phyloP scores from a whole-genome alignment of 2,113 vertebrate genomes.

The Vanacampus margaritifer region DNA sequence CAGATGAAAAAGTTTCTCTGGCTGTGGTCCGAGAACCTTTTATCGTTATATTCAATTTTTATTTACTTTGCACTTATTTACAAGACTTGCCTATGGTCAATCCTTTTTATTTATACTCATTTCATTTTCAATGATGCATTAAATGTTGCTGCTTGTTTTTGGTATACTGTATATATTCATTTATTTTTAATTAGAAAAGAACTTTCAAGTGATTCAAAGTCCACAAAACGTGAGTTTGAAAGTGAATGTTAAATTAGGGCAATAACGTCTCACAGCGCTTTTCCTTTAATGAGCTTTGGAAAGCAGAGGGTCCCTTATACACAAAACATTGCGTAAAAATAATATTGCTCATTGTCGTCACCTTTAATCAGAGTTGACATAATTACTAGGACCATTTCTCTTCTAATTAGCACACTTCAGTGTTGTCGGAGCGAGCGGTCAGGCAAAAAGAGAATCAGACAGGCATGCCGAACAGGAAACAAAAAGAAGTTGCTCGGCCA shows the following conservation, averaged over 20 bases:
- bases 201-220: background rate
- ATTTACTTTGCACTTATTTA: slow-evolving; percentile 13
- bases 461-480: slow-evolving; percentile 91
- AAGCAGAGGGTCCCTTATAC: slow-evolving; percentile 74
- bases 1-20: background rate
- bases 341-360: slow-evolving; percentile 92
- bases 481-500: slow-evolving; percentile 84
- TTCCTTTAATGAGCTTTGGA: slow-evolving; percentile 87
- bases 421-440: slow-evolving; percentile 79
- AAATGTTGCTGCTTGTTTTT: slow-evolving; percentile 41
- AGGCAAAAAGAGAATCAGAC: slow-evolving; percentile 87
- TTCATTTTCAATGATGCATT: slow-evolving; percentile 49
- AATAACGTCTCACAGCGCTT: slow-evolving; percentile 65
- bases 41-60: slow-evolving; percentile 21
- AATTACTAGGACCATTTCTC: slow-evolving; percentile 95
- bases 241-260: slow-evolving; percentile 64
- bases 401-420: slow-evolving; percentile 99
- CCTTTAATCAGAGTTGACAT: slow-evolving; percentile 92
- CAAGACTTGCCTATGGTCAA: slow-evolving; percentile 29
- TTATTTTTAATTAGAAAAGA: slow-evolving; percentile 7
- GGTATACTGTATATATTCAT: slow-evolving; percentile 61
- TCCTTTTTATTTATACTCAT: slow-evolving; percentile 63
- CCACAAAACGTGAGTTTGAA: slow-evolving; percentile 6
- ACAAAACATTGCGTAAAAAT: slow-evolving; percentile 97
- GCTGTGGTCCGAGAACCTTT: background rate